These are phyloP conservation scores for Pangasius larnaudii DNA, from an alignment of 2,797 vertebrate species.

Conservation along the genomic window DNA sequence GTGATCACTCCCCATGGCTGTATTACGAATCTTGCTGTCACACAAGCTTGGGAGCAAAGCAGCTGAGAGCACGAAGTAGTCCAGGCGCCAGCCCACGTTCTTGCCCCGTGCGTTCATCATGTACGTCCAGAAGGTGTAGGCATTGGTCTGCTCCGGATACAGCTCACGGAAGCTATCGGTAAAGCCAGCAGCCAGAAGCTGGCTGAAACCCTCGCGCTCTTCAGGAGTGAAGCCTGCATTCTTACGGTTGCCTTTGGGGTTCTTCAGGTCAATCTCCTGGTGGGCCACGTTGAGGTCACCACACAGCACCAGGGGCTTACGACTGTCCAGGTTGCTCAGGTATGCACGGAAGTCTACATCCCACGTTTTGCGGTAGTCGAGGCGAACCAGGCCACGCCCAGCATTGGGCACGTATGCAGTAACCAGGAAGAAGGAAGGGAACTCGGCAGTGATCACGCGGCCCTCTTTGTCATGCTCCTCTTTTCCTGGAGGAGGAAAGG, in stretches of 20 bases:
- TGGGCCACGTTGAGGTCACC: conserved; percentile 93
- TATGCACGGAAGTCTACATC: conserved; percentile 84
- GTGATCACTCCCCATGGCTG: conserved; percentile 87
- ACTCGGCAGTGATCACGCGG: conserved; percentile 89
- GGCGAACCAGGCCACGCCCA: conserved; percentile 81
- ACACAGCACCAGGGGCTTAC: conserved; percentile 86
- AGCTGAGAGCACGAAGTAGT: conserved; percentile 87
- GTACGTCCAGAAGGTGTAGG: conserved; percentile 95
- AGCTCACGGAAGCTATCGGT: conserved; percentile 88
- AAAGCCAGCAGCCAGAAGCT: conserved; percentile 81
- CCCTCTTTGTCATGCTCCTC: conserved; percentile 92
- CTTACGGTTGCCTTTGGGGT: conserved; percentile 89
- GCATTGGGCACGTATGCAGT: conserved; percentile 87
- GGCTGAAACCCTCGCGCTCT: conserved; percentile 84
- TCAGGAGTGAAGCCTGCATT: conserved; percentile 87
- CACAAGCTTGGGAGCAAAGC: conserved; percentile 81
- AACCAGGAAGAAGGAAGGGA: conserved; percentile 82
- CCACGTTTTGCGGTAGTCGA: conserved; percentile 89
- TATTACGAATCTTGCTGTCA: conserved; percentile 89
- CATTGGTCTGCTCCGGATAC: conserved; percentile 79
- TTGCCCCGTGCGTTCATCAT: conserved; percentile 90
- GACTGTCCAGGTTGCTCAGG: conserved; percentile 78
- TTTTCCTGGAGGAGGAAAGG: conserved; percentile 73
- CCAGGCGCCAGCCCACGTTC: conserved; percentile 91
- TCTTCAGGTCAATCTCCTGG: conserved; percentile 89